phyloP scores from a whole-genome alignment of 1,140 invertebrate species.

The Megalonaias nervosa region DNA sequence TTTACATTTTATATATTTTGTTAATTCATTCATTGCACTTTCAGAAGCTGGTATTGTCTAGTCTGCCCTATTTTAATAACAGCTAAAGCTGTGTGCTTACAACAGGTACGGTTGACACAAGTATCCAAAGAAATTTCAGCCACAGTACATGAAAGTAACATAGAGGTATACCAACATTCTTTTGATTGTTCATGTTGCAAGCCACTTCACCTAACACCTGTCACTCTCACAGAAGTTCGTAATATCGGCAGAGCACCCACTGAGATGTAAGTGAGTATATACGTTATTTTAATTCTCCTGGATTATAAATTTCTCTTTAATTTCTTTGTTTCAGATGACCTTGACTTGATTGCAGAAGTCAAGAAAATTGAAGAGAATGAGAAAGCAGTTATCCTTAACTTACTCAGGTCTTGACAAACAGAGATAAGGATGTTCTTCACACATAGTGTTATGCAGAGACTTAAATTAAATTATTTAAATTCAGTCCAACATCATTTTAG shows the following conservation, averaged over 20 bases:
- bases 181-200: background rate
- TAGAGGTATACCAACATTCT: background rate
- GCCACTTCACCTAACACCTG: background rate
- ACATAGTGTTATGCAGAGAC: no score
- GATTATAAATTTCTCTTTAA: background rate
- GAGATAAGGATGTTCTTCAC: no score
- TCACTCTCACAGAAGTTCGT: background rate
- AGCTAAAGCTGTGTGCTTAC: no score
- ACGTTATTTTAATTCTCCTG: background rate
- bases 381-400: constrained; percentile 13
- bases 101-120: no score
- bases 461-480: no score
- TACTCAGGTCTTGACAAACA: constrained; percentile 12
- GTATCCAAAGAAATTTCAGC: background rate
- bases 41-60: no score
- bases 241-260: background rate
- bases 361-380: constrained; percentile 18
- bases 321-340: constrained; percentile 13
- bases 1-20: no score
- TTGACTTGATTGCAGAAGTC: constrained; percentile 19
- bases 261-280: background rate
- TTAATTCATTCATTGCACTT: no score
- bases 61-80: no score
- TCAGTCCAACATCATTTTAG: no score
- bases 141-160: background rate